Base-by-base conservation (phyloP, 2,113 vertebrate species). In the Neotragus moschatus region DNA sequence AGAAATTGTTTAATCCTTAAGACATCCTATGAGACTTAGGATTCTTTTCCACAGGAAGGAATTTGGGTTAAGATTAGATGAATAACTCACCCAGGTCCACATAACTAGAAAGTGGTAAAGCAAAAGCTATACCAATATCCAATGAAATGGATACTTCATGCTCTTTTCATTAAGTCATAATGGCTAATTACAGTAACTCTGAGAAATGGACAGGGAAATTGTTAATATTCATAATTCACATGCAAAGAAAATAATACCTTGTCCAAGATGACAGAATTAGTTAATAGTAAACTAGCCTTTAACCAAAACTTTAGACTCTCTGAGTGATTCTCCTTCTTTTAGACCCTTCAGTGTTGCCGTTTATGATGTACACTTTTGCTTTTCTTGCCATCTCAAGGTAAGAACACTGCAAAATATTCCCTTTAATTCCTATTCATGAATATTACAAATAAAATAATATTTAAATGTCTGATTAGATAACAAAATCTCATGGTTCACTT, bases 401-500 rank as follows among this genome's bases (percentile, higher is more conserved):
- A 80, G 26, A 36, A 96, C 15, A 15, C 33, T 81, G 14, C 25
- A 87, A 84, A 97, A 55, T 51, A 21, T 63, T 90, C 15, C 14
- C 39, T 88, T 95, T 96, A 85, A 88, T 92, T 92, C 30, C 28
- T 25, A 82, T 3, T 51, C n/a, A 4, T 82, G 53, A 90, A 85
- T 92, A 28, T 92, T 94, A 92, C 51, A 21, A 95, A 61, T 79
- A 87, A 92, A 95, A 90, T 92, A 55, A 81, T 30, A 90, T 86
- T 75, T 81, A 90, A 97, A 81, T 88, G n/a, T 94, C 91, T 93
- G 39, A 55, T 95, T 97, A 97, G 53, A 36, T 88, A 82, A 23
- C 26, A 58, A 45, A 80, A 94, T 81, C 94, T 98, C 91, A 16
- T 43, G 92, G 90, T 79, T 97, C 77, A 97, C 21, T 87, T 97